Evolutionary conservation across 2,113 vertebrate species (phyloP).

Genomic region (Daphoenositta chrysoptera): DNA sequence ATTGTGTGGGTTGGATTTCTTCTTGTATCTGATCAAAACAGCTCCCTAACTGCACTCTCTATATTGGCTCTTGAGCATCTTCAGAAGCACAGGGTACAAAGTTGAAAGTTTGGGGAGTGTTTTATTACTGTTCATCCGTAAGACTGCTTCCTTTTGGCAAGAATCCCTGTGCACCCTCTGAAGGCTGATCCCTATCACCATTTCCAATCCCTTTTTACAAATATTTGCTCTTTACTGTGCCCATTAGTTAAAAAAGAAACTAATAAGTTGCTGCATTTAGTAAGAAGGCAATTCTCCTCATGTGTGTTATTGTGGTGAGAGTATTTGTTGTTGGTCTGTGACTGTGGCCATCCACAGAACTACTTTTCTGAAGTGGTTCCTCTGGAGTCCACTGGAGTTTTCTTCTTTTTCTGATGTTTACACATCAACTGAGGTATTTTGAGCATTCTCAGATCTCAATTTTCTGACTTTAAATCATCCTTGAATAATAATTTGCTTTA

Average conservation of each 20-base stretch:
- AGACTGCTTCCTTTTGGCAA: conserved; percentile 4
- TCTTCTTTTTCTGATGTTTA: conserved; percentile 18
- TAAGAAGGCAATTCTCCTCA: neutral
- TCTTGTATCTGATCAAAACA: neutral
- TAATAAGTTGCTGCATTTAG: neutral
- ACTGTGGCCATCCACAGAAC: neutral
- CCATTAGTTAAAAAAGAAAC: neutral
- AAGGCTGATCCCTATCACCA: neutral
- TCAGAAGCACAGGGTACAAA: neutral
- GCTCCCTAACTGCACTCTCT: neutral
- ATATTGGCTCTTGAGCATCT: neutral
- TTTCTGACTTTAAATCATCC: neutral
- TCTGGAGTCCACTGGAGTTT: neutral
- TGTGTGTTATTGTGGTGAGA: neutral
- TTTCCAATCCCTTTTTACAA: conserved; percentile 4
- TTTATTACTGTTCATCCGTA: neutral
- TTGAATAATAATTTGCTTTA: neutral
- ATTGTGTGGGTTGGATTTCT: neutral
- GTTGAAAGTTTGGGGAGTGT: neutral
- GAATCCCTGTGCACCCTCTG: neutral
- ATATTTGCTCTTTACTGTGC: conserved; percentile 5
- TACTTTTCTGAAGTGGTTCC: neutral
- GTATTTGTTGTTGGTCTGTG: neutral
- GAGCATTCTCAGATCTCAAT: neutral
- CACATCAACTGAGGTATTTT: neutral